Evolutionary conservation across 2,113 vertebrate genomes (phyloP).

Genomic region (Turnix velox): DNA sequence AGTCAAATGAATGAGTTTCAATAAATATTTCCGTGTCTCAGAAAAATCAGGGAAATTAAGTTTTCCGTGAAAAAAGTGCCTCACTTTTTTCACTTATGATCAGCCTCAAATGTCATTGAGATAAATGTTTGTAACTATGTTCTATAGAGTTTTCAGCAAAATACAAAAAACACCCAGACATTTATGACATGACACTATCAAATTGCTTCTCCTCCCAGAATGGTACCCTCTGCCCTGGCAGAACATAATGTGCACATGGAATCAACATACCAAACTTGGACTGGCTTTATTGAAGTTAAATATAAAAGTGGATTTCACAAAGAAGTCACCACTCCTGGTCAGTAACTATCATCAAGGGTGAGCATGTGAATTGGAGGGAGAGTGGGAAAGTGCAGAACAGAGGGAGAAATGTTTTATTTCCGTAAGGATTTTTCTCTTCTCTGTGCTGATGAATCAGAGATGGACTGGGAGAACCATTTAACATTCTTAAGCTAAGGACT

Average conservation of each 20-base stretch:
- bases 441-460: neutral
- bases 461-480: neutral
- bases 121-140: neutral
- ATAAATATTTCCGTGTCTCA: neutral
- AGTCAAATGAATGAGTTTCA: neutral
- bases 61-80: neutral
- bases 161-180: neutral
- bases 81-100: neutral
- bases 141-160: neutral
- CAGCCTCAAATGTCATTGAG: neutral
- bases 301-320: neutral
- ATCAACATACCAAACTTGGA: neutral
- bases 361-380: no score
- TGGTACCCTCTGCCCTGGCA: neutral
- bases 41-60: neutral
- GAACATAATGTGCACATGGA: rapidly evolving
- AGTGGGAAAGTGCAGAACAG: neutral
- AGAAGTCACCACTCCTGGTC: neutral
- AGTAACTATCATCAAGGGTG: rapidly evolving
- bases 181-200: neutral
- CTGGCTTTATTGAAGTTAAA: neutral
- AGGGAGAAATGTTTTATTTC: neutral
- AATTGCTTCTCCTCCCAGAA: neutral
- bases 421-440: neutral
- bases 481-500: neutral